Evolutionary conservation across 2,797 vertebrate genomes (phyloP).

Genomic region (Pteronotus mesoamericanus): DNA sequence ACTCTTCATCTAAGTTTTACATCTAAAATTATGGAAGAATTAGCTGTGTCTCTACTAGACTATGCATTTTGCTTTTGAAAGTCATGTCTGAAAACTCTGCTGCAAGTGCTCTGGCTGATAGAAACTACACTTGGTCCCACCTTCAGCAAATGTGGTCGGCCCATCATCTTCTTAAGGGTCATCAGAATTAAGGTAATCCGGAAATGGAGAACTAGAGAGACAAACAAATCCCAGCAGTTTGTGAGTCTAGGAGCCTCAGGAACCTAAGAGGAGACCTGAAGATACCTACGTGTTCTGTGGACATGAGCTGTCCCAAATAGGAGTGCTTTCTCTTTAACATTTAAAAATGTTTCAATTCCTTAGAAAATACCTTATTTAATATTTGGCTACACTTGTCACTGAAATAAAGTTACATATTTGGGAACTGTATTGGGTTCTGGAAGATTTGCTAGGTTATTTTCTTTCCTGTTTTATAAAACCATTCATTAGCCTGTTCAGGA

Average conservation of each 20-base stretch:
- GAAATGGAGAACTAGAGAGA: neutral
- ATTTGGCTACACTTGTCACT: neutral
- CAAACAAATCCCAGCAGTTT: neutral
- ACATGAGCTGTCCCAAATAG: neutral
- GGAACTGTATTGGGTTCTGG: neutral
- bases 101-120: neutral
- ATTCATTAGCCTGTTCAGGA: conserved; percentile 1
- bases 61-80: neutral
- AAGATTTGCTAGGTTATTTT: conserved; percentile 22
- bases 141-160: neutral
- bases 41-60: neutral
- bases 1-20: neutral
- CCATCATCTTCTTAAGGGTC: neutral
- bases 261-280: neutral
- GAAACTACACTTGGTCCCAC: neutral
- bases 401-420: neutral
- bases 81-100: neutral
- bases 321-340: neutral
- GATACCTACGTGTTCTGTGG: neutral
- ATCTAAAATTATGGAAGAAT: neutral
- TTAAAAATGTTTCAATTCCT: neutral
- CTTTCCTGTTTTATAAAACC: conserved; percentile 13
- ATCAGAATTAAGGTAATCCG: neutral
- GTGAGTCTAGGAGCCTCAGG: neutral
- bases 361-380: neutral